Conservation (phyloP, 2,888 invertebrate genomes). For the Drosophila fungiperda region DNA sequence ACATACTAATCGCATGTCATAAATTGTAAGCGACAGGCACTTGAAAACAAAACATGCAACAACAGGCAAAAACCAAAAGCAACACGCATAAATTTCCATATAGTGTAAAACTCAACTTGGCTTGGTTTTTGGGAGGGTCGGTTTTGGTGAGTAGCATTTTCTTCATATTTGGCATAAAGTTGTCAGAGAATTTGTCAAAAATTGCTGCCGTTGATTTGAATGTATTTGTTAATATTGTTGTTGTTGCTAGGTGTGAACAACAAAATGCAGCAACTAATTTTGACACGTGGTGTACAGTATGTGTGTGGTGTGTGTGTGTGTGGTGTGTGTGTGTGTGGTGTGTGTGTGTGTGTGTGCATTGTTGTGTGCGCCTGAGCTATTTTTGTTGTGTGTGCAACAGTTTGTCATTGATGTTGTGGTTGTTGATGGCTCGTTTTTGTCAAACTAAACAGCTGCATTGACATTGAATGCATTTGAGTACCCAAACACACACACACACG, state of each 20-base stretch:
- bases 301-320: constrained; percentile 8
- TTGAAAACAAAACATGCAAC: constrained; percentile 55
- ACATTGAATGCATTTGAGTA: constrained; percentile 63
- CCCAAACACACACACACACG: constrained; percentile 9
- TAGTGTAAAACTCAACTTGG: constrained; percentile 25
- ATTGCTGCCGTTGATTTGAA: constrained; percentile 23
- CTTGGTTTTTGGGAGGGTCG: not conserved
- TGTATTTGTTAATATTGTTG: constrained; percentile 21
- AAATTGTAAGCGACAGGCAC: constrained; percentile 65
- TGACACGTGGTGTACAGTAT: constrained; percentile 56
- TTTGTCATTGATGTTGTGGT: constrained; percentile 43
- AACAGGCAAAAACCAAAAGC: constrained; percentile 47
- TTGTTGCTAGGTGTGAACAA: constrained; percentile 65
- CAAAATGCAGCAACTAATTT: constrained; percentile 59
- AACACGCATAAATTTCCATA: constrained; percentile 60
- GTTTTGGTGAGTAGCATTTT: constrained; percentile 9
- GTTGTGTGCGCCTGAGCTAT: constrained; percentile 24
- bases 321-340: not conserved
- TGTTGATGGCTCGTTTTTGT: constrained; percentile 56
- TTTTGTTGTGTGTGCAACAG: constrained; percentile 46
- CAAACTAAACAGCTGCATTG: constrained; percentile 71
- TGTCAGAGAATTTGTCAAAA: constrained; percentile 63
- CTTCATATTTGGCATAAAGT: constrained; percentile 53
- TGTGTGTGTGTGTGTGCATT: constrained; percentile 4
- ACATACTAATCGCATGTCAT: constrained; percentile 64